Evolutionary conservation across 1,140 invertebrate species (phyloP).

Genomic region (Caenorhabditis inopinata): DNA sequence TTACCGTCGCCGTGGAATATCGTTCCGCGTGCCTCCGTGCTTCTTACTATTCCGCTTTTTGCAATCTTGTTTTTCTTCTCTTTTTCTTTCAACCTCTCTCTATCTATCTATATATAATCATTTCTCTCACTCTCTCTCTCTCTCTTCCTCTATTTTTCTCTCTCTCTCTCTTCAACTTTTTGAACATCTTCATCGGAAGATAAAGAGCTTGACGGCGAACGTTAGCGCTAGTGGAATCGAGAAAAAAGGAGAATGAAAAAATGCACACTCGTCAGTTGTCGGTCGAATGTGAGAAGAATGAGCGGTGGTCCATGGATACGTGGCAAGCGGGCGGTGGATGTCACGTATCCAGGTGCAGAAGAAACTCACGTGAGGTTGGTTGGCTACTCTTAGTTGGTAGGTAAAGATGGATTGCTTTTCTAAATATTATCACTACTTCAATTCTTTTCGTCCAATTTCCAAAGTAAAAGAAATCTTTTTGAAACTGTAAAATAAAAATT

Average conservation of each 20-base stretch:
- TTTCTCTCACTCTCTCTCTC: too few species aligned
- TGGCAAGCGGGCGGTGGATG: background rate
- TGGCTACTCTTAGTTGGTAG: background rate
- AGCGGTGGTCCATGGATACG: constrained; percentile 5
- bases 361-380: background rate
- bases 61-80: background rate
- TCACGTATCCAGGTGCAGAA: constrained; percentile 12
- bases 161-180: too few species aligned
- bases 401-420: background rate
- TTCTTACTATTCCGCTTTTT: background rate
- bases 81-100: too few species aligned
- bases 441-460: too few species aligned
- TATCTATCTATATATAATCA: too few species aligned
- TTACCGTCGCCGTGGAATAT: too few species aligned
- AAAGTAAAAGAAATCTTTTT: too few species aligned
- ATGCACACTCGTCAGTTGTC: background rate
- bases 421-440: too few species aligned
- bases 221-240: too few species aligned
- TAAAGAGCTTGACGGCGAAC: background rate
- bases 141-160: too few species aligned
- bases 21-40: background rate
- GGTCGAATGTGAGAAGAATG: constrained; percentile 10
- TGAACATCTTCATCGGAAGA: background rate
- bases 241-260: background rate
- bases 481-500: too few species aligned